Evolutionary conservation across 1,140 invertebrate species (phyloP).

Genomic region (Scaptomyza hsui): DNA sequence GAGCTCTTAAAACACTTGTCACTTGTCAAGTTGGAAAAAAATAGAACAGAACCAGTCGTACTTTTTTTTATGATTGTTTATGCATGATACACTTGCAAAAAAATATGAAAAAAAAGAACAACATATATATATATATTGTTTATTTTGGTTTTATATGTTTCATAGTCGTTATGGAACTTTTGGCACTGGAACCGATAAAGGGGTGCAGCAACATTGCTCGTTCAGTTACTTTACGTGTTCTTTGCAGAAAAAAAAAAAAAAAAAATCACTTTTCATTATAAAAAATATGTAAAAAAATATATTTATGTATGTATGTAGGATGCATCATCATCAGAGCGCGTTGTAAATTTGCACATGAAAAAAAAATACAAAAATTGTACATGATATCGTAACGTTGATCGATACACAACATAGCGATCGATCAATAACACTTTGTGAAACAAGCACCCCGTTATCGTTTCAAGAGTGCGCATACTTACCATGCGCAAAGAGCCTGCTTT

Average conservation of each 20-base stretch:
- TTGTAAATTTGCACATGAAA: constrained; percentile 56
- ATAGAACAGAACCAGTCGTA: constrained; percentile 17
- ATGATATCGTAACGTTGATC: constrained; percentile 1
- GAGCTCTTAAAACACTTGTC: constrained; percentile 23
- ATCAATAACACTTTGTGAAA: constrained; percentile 16
- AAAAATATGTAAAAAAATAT: constrained; percentile 31
- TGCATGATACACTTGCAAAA: constrained; percentile 44
- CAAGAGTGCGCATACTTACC: constrained; percentile 77
- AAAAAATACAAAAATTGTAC: constrained; percentile 55
- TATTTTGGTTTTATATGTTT: constrained; percentile 24
- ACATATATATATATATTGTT: constrained; percentile 28
- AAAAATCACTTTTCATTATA: constrained; percentile 16
- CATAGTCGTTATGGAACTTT: constrained; percentile 18
- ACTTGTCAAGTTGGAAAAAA: constrained; percentile 21
- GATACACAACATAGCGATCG: background rate
- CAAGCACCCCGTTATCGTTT: constrained; percentile 72
- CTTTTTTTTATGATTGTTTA: constrained; percentile 27
- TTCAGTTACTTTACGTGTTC: constrained; percentile 27
- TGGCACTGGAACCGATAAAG: constrained; percentile 73
- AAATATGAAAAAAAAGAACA: constrained; percentile 45
- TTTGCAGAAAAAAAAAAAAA: constrained; percentile 30
- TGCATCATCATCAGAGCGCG: background rate
- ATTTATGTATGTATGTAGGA: constrained; percentile 7
- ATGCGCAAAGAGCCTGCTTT: constrained; percentile 58
- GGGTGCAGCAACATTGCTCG: constrained; percentile 40